Base-by-base conservation (phyloP, 2,888 invertebrate species). In the Apantesis nais region DNA sequence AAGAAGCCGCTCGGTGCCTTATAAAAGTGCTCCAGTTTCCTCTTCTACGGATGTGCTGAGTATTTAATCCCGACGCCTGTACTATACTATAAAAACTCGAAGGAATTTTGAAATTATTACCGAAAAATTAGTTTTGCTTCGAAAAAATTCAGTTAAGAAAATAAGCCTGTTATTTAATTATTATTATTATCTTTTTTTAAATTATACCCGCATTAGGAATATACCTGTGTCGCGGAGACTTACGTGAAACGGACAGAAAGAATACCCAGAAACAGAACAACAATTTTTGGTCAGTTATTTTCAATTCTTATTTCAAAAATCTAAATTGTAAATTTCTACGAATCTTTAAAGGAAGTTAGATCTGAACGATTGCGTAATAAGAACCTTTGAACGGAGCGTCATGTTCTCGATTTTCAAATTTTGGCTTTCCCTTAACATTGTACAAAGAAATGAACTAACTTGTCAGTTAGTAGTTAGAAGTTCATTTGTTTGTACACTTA, bases 61-160 rank as follows among this genome's bases (percentile, higher is more conserved):
- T 80, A 78, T 84, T 85, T 85, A 85, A 86, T 84, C 82, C 77
- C 74, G 34, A 65, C 73, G 70, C 71, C 66, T 67, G 68, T 74
- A n/a, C 66, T 76, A n/a, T 72, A 83, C 83, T 64, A 74, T 39
- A 58, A 71, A 68, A 83, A 82, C 80, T 80, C 78, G 67, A 63
- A 22, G 39, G 19, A 22, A 62, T 31, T 29, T 63, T 16, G 63
- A 41, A 41, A 29, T 29, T 8, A 16, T 16, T 29, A 16, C 3
- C 29, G 0, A 29, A 14, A 29, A 14, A 25, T 55, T 55, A 4
- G 8, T 48, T 48, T 48, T 48, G 48, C 22, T 48, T 8, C 22
- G 19, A 48, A 48, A 22, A 22, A 16, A 58, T n/a, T n/a, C n/a
- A n/a, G n/a, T n/a, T n/a, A n/a, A n/a, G n/a, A n/a, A n/a, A n/a